Conservation (phyloP, 2,113 vertebrate species). For the Onychorhynchus coronatus region DNA sequence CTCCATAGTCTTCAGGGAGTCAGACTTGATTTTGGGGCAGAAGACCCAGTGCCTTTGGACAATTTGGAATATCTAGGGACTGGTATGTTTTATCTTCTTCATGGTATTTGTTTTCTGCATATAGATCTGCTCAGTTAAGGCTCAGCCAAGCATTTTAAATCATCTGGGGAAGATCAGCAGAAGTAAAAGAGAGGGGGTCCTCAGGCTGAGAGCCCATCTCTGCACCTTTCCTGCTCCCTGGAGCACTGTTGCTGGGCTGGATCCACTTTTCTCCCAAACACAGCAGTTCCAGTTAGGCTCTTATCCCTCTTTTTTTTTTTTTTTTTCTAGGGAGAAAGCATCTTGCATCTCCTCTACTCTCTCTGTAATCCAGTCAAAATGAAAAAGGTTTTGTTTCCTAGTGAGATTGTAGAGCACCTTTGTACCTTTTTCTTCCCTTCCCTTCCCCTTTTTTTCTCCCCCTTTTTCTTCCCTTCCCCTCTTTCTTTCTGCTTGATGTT, state of each 20-base stretch:
- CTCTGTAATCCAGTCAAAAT: background rate
- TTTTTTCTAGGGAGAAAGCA: background rate
- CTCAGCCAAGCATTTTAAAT: background rate
- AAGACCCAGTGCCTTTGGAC: background rate
- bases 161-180: background rate
- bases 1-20: background rate
- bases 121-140: background rate
- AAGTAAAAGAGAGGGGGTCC: background rate
- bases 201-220: background rate
- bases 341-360: background rate
- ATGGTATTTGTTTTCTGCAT: background rate
- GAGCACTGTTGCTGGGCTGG: background rate
- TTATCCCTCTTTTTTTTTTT: background rate
- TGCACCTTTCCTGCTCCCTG: background rate
- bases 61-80: background rate
- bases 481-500: background rate
- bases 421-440: background rate
- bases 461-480: background rate
- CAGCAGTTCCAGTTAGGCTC: background rate
- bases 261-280: background rate
- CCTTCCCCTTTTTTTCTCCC: background rate
- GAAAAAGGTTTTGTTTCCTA: background rate
- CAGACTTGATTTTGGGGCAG: background rate
- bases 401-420: background rate
- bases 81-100: background rate